Conservation (phyloP, 2,888 invertebrate species). For the Ecliptopera silaceata region DNA sequence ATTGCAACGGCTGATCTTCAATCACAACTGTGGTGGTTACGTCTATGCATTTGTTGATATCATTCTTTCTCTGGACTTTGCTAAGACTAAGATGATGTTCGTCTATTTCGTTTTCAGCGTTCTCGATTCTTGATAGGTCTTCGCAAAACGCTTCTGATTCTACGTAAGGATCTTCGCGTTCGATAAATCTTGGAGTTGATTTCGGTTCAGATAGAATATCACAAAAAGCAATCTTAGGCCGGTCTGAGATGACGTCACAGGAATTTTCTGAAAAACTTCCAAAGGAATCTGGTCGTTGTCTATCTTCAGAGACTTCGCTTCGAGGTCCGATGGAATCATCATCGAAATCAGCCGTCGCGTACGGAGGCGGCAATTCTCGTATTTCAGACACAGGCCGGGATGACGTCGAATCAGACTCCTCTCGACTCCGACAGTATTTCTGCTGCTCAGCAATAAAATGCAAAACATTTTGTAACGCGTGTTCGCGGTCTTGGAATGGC, state of each 20-base stretch:
- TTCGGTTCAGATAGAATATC: slow-evolving; percentile 74
- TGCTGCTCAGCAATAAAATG: slow-evolving; percentile 91
- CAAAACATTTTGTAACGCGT: slow-evolving; percentile 88
- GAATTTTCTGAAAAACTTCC: slow-evolving; percentile 79
- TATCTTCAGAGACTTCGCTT: slow-evolving; percentile 75
- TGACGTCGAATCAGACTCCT: slow-evolving; percentile 82
- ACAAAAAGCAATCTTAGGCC: slow-evolving; percentile 63
- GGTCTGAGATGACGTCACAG: slow-evolving; percentile 68
- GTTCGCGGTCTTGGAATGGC: slow-evolving; percentile 85
- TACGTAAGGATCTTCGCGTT: slow-evolving; percentile 73
- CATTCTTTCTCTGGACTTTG: slow-evolving; percentile 77
- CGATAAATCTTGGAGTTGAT: slow-evolving; percentile 75
- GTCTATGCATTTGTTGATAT: slow-evolving; percentile 73
- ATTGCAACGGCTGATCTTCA: slow-evolving; percentile 47
- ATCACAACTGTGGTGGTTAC: slow-evolving; percentile 55
- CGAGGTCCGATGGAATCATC: slow-evolving; percentile 76
- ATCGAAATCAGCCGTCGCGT: slow-evolving; percentile 75
- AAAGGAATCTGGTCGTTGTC: slow-evolving; percentile 74
- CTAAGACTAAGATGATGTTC: slow-evolving; percentile 65
- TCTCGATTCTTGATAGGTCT: slow-evolving; percentile 64
- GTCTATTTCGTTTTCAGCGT: slow-evolving; percentile 73
- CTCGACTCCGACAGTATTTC: slow-evolving; percentile 85
- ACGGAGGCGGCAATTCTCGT: slow-evolving; percentile 80
- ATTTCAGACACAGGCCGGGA: slow-evolving; percentile 82
- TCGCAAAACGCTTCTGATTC: slow-evolving; percentile 73